Evolutionary conservation across 2,113 vertebrate species (phyloP), one percentile per base, ranked within the genome.

Genomic region (Paralichthys olivaceus): DNA sequence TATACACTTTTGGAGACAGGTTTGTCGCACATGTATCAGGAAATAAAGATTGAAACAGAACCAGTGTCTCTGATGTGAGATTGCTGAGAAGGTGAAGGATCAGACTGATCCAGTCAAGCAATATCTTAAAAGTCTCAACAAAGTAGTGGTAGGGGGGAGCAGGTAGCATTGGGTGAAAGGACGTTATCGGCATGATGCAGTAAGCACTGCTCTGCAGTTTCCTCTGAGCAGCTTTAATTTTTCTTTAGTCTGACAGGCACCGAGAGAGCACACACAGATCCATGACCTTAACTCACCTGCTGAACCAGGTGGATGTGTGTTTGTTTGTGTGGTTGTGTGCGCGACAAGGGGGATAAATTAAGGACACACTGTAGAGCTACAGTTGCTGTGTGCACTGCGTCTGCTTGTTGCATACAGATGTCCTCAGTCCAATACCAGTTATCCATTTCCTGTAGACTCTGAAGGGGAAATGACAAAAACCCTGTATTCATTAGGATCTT

Each of bases 131-230:
- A 55, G 62, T 71, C 60, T 72, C 25, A 56, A 71, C 61, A 69
- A 75, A 79, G 60, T 2, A 28, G 63, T 5, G 2, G 55, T 25
- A 14, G 66, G 73, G 37, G 25, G 55, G 53, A 62, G 72, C 67
- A 75, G 74, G 70, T 76, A 69, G 67, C 73, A 40, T 55, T 9
- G 49, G 75, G 73, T 0, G n/a, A 75, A 60, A 47, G 62, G 67
- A 58, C 55, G 75, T 87, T 90, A 92, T 91, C 78, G 2, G 63
- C 51, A 56, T 62, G 72, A 81, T 84, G 84, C 91, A 90, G 87
- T 86, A 64, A 69, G 79, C 72, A 67, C 58, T 58, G 67, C 79
- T 57, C 71, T 70, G 69, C 77, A 71, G 72, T 69, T 61, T 67
- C 45, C 78, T 49, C 54, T 45, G n/a, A 66, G 77, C 37, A 9